Conservation (phyloP, 1,140 invertebrate genomes). For the Drosophila saltans region DNA sequence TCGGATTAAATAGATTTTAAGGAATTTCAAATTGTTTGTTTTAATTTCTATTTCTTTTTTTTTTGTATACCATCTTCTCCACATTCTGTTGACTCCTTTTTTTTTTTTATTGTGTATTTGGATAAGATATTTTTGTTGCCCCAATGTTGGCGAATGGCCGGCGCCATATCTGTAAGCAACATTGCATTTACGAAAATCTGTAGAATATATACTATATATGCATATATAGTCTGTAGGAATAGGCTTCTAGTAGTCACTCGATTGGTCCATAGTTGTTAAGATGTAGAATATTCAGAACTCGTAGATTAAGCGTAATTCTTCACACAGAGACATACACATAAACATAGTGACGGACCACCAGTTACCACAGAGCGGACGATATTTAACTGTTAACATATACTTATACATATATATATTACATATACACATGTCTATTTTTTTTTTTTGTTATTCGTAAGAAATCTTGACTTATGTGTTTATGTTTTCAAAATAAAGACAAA, state of each 20-base stretch:
- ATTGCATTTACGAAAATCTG: constrained; percentile 60
- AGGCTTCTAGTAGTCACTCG: constrained; percentile 43
- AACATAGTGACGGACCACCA: constrained; percentile 21
- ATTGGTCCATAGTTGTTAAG: constrained; percentile 69
- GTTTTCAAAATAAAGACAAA: constrained; percentile 58
- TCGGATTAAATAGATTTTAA: constrained; percentile 55
- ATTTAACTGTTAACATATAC: constrained; percentile 13
- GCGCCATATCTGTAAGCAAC: constrained; percentile 18
- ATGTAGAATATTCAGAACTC: constrained; percentile 35
- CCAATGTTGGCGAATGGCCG: constrained; percentile 41
- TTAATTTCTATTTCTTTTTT: constrained; percentile 29
- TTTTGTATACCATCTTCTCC: constrained; percentile 31
- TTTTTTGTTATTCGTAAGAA: neutral
- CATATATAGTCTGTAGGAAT: constrained; percentile 46
- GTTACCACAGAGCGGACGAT: constrained; percentile 23
- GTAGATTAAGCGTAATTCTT: constrained; percentile 20
- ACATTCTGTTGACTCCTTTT: neutral
- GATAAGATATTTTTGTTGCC: constrained; percentile 13
- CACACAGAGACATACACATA: constrained; percentile 29
- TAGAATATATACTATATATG: constrained; percentile 1
- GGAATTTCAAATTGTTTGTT: constrained; percentile 8
- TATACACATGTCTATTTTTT: neutral
- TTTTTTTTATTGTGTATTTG: neutral
- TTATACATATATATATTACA: neutral
- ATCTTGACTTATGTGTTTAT: constrained; percentile 14